Evolutionary conservation across 2,888 invertebrate species (phyloP).

Genomic region (Tortrix viridana): DNA sequence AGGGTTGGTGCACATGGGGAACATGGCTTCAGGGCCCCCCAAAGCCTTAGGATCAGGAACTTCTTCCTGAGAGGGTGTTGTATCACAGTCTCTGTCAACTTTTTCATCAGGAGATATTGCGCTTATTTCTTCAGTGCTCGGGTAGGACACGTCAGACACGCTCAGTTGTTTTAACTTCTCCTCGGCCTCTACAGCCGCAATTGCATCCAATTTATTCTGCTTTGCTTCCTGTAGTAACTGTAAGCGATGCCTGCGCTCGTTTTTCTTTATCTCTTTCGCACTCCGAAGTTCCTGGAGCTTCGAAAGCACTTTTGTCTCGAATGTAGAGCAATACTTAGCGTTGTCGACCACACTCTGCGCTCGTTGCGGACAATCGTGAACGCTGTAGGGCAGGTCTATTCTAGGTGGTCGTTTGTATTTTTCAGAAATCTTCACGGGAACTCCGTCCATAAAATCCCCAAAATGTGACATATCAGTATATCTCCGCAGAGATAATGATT

Average conservation of each 20-base stretch:
- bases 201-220: slow-evolving; percentile 80
- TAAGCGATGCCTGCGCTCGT: slow-evolving; percentile 85
- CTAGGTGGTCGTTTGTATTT: slow-evolving; percentile 91
- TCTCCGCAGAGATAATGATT: slow-evolving; percentile 55
- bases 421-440: slow-evolving; percentile 95
- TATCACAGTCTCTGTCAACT: slow-evolving; percentile 68
- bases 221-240: slow-evolving; percentile 84
- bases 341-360: slow-evolving; percentile 69
- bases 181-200: slow-evolving; percentile 76
- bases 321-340: slow-evolving; percentile 86
- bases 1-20: slow-evolving; percentile 52
- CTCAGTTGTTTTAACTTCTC: slow-evolving; percentile 83
- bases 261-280: slow-evolving; percentile 85
- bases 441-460: slow-evolving; percentile 90
- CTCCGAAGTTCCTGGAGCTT: slow-evolving; percentile 89
- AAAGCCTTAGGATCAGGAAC: slow-evolving; percentile 50
- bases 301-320: slow-evolving; percentile 89
- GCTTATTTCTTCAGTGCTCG: slow-evolving; percentile 85
- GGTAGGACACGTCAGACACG: slow-evolving; percentile 84
- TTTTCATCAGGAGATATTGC: slow-evolving; percentile 81
- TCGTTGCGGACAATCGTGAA: slow-evolving; percentile 63
- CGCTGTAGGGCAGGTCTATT: slow-evolving; percentile 80
- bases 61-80: slow-evolving; percentile 54
- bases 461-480: slow-evolving; percentile 79
- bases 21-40: slow-evolving; percentile 48